A percentile compares a stretch with the other conserved stretches of the same genome.
These are phyloP conservation scores for Limnephilus rhombicus DNA, from an alignment of 2,888 invertebrate genomes.

Conservation along the genomic window DNA sequence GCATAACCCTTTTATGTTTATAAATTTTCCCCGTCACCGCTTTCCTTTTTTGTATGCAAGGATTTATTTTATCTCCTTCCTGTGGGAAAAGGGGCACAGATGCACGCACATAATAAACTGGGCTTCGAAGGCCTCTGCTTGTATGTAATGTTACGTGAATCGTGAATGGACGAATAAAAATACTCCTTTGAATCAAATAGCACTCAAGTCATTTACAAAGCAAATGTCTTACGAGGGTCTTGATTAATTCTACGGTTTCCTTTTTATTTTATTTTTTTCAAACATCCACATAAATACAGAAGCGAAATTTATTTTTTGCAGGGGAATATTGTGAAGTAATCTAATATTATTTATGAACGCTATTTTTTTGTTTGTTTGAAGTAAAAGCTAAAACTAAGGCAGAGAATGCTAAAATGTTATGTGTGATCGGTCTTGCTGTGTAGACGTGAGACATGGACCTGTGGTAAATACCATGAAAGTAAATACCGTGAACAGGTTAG, in stretches of 20 bases:
- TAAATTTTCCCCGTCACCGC: constrained; percentile 40
- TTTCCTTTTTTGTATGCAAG: constrained; percentile 30
- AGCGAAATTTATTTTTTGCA: background rate
- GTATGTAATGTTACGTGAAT: background rate
- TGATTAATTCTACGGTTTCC: background rate
- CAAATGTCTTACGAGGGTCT: background rate
- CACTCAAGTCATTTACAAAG: background rate
- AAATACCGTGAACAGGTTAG: no score
- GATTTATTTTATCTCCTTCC: constrained; percentile 31
- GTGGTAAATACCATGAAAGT: no score
- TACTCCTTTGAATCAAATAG: background rate
- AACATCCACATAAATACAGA: background rate
- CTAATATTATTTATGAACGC: background rate
- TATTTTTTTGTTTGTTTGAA: no score
- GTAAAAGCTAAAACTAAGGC: no score
- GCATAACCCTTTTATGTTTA: constrained; percentile 33
- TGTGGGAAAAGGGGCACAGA: background rate
- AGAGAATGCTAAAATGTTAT: no score
- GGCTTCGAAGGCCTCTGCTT: background rate
- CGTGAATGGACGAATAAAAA: background rate
- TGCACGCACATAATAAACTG: constrained; percentile 1
- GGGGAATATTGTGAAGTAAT: background rate
- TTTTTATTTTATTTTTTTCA: background rate
- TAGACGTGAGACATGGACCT: no score
- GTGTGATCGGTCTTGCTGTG: no score